These are phyloP conservation scores for Tillus elongatus DNA, from an alignment of 2,888 invertebrate species.

Conservation along the genomic window DNA sequence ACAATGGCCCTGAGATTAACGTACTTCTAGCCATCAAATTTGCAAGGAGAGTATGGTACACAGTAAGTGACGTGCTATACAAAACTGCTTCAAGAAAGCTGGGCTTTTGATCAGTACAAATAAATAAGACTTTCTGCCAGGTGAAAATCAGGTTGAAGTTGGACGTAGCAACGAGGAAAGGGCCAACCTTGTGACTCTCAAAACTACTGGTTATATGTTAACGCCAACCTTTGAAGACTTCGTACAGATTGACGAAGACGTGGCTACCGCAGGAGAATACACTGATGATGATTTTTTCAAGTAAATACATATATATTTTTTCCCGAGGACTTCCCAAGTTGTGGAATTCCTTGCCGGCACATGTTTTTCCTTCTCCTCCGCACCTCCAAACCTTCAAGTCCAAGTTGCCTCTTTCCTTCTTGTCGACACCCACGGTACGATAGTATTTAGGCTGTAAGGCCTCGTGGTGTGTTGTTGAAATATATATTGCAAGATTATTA, in stretches of 20 bases:
- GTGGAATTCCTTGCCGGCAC: no score
- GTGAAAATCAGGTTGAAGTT: constrained; percentile 17
- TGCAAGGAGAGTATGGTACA: constrained; percentile 20
- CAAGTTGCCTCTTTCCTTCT: no score
- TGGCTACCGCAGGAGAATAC: constrained; percentile 17
- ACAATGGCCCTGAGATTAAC: constrained; percentile 17
- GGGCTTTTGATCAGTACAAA: constrained; percentile 1
- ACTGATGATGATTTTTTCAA: no score
- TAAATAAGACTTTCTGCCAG: constrained; percentile 11
- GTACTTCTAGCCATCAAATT: constrained; percentile 19
- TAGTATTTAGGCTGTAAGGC: no score
- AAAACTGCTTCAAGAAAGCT: constrained; percentile 13
- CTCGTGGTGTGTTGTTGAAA: no score
- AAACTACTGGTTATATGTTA: constrained; percentile 10
- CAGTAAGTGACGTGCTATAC: constrained; percentile 17
- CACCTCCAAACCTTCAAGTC: no score
- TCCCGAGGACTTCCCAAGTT: no score
- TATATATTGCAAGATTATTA: no score
- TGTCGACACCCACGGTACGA: no score
- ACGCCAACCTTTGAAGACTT: constrained; percentile 15
- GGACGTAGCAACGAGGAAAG: constrained; percentile 17
- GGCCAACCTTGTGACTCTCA: constrained; percentile 16
- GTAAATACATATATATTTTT: no score
- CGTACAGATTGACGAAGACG: constrained; percentile 16
- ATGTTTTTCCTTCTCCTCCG: no score